Evolutionary conservation across 2,888 invertebrate genomes (phyloP).

Genomic region (Uloborus plumipes): DNA sequence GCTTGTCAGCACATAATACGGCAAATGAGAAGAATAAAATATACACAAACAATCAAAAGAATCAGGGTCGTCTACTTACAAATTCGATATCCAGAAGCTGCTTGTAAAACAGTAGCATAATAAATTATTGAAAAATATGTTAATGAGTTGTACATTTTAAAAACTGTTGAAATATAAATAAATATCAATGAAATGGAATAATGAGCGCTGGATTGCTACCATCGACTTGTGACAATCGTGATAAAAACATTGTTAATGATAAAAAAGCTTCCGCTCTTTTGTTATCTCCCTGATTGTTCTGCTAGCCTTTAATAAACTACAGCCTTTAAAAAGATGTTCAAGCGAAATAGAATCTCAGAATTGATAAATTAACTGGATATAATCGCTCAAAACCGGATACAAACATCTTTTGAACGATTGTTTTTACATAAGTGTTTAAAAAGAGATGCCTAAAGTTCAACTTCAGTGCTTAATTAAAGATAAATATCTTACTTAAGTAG

Average conservation of each 20-base stretch:
- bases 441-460: no score
- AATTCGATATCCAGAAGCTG: slow-evolving; percentile 4
- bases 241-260: slow-evolving; percentile 1
- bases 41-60: no score
- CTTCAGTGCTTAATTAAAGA: no score
- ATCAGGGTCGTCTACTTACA: slow-evolving; percentile 11
- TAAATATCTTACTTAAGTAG: no score
- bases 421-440: no score
- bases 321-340: no score
- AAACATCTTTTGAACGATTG: not conserved
- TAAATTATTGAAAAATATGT: not conserved
- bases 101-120: not conserved
- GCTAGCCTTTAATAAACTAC: not conserved
- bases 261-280: not conserved
- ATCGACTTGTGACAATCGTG: not conserved
- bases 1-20: no score
- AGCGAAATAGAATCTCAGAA: not conserved
- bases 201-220: not conserved
- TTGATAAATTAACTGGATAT: slow-evolving; percentile 4
- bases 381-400: not conserved
- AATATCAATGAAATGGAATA: slow-evolving; percentile 6
- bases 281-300: slow-evolving; percentile 3
- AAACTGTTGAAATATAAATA: not conserved
- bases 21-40: no score
- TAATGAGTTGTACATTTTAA: slow-evolving; percentile 6